These are phyloP conservation scores for Tinamus guttatus DNA, from an alignment of 2,113 vertebrate species.

Conservation along the genomic window DNA sequence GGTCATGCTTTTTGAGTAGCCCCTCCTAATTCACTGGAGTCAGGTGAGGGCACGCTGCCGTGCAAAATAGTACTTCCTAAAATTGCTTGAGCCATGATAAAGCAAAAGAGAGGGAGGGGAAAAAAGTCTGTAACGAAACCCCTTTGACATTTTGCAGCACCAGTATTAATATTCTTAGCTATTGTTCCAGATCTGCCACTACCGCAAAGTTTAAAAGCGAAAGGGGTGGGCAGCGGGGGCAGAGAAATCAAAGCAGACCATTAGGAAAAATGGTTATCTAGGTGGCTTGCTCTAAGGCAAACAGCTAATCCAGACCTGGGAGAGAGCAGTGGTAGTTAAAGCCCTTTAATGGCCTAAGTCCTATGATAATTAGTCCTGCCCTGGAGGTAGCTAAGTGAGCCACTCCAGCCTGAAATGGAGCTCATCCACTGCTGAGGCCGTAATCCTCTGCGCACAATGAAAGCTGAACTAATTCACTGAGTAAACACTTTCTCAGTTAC, in stretches of 20 bases:
- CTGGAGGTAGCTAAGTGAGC: conserved; percentile 94
- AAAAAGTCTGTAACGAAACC: background rate
- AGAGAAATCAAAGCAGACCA: conserved; percentile 90
- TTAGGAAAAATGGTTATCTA: conserved; percentile 93
- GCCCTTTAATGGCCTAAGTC: conserved; percentile 99
- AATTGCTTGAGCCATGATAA: background rate
- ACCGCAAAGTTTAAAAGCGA: conserved; percentile 35
- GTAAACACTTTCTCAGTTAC: conserved; percentile 99
- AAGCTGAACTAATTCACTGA: conserved; percentile 98
- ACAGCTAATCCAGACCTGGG: conserved; percentile 95
- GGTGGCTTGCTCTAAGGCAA: conserved; percentile 90
- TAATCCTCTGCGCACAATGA: conserved; percentile 96
- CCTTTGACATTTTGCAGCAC: background rate
- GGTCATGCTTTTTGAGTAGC: background rate
- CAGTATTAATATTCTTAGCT: background rate
- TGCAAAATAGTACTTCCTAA: background rate
- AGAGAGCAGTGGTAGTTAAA: conserved; percentile 94
- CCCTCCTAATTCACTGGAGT: conserved; percentile 3
- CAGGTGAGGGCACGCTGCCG: background rate
- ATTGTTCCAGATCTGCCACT: conserved; percentile 54
- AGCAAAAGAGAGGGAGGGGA: fast-evolving
- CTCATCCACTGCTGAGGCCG: conserved; percentile 87
- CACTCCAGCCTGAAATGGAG: conserved; percentile 98
- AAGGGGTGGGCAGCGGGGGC: conserved; percentile 45
- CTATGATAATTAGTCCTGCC: conserved; percentile 99